phyloP scores from a whole-genome alignment of 2,113 vertebrate species.

The Oreocharis arfaki region DNA sequence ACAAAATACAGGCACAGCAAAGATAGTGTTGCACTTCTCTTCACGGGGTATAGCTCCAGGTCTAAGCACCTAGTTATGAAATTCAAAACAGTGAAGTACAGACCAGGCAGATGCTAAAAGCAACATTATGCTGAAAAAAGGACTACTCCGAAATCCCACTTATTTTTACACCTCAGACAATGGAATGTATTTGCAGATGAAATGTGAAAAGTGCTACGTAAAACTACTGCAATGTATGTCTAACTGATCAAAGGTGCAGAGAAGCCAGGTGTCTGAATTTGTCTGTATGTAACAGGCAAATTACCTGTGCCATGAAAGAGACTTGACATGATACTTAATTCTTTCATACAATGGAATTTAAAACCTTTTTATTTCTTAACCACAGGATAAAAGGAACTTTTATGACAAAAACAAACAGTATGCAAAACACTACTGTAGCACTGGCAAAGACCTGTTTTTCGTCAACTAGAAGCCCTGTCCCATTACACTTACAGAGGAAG shows the following conservation, averaged over 20 bases:
- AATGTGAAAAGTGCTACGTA: not conserved
- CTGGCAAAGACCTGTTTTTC: not conserved
- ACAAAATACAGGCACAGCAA: not conserved
- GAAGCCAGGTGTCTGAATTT: not conserved
- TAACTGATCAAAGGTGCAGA: not conserved
- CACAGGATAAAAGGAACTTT: constrained; percentile 3
- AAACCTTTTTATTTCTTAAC: not conserved
- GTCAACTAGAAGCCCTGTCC: not conserved
- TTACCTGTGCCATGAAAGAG: not conserved
- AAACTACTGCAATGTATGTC: not conserved
- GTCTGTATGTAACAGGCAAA: not conserved
- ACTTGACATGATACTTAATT: not conserved
- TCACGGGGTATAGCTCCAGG: not conserved
- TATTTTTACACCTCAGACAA: not conserved
- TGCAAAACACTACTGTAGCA: not conserved
- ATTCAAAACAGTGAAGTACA: not conserved
- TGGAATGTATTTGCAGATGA: not conserved
- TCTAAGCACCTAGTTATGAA: not conserved
- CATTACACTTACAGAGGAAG: constrained; percentile 25
- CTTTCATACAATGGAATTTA: not conserved
- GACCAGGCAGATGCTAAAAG: not conserved
- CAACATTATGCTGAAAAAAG: not conserved
- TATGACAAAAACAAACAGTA: not conserved
- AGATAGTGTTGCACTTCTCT: not conserved
- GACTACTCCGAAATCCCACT: not conserved